Base-by-base conservation (phyloP, 2,113 vertebrate genomes). In the Oreochromis spilurus region DNA sequence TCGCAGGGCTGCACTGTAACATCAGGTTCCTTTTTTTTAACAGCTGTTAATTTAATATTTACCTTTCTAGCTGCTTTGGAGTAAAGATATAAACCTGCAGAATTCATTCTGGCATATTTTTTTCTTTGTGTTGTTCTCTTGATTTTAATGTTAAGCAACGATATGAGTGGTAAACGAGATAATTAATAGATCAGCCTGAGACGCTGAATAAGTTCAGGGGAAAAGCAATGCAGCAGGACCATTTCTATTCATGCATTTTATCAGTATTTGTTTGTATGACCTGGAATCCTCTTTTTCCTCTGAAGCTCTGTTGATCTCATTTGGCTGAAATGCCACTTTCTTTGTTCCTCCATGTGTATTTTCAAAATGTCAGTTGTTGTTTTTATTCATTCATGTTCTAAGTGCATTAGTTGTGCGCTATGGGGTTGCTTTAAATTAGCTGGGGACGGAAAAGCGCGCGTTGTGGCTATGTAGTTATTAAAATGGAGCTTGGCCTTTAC, bases 401-500 rank as follows among this genome's bases (percentile, higher is more conserved):
- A 53, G 26, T 77, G 50, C 26, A 67, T 65, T 17, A n/a, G 53
- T 38, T 17, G 4, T 50, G 54, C 54, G 58, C 13, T 34, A 9
- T 75, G 4, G 17, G 7, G 16, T 14, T 79, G 19, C 16, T 81
- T 9, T 82, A 9, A 55, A 86, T 87, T 62, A 55, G 38, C 11
- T 72, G 6, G 12, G 38, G 13, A 43, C 6, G 5, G 40, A 72
- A 40, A 45, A 60, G 6, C 78, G 17, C 3, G 10, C 48, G 19
- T 82, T 75, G 81, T 52, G 65, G 50, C 29, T 79, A 4, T 60
- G 17, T 80, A 72, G 45, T 65, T 72, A 58, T 80, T 81, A 84
- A 88, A 87, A 31, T 53, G 58, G 1, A 80, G 52, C 16, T 83
- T 90, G 72, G 53, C 60, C 82, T 84, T 90, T 84, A 67, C 43